Evolutionary conservation across 1,140 invertebrate species (phyloP), one percentile per base, ranked within the genome.

Genomic region (Aphelinus atriplicis): DNA sequence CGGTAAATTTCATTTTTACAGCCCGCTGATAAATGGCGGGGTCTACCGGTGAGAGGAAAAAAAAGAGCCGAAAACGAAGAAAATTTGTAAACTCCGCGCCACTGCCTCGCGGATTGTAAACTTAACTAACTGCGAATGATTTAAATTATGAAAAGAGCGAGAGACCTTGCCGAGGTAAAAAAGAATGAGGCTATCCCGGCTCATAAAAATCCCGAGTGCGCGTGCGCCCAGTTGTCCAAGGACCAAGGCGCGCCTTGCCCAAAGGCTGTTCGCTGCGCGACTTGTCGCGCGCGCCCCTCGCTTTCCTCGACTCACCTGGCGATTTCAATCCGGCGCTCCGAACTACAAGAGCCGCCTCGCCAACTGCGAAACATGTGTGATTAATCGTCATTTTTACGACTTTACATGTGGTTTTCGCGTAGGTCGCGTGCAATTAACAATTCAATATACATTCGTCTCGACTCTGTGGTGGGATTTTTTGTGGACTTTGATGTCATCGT

Each of bases 121-220:
- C 43, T 65, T 64, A 71, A 64, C 43, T 57, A 64, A 64, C 46
- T 46, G 53, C 61, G 43, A 64, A 64, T 72, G 70, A 72, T 72
- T 72, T 72, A 72, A 72, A 64, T 64, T 61, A 72, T 48, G n/a
- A 72, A 72, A 72, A 62, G 45, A 45, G 26, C 26, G 26, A 26
- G 61, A 55, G 70, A 56, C 53, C 70, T 71, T 57, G 61, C 64
- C 64, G 48, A 26, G 26, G 26, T 26, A 26, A 26, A 26, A 71
- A 56, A 61, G 64, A 71, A 71, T 57, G 61, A 71, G 70, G 70
- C 61, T 71, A 64, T 64, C 53, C 60, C 46, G 50, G 46, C 70
- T 72, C 70, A 5, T 70, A 72, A 72, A 65, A 72, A 64, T 72
- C 62, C 70, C 26, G 26, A 26, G 26, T 26, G 26, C 26, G 26